Conservation (phyloP, 2,888 invertebrate species). For the Toxonevra muliebris region DNA sequence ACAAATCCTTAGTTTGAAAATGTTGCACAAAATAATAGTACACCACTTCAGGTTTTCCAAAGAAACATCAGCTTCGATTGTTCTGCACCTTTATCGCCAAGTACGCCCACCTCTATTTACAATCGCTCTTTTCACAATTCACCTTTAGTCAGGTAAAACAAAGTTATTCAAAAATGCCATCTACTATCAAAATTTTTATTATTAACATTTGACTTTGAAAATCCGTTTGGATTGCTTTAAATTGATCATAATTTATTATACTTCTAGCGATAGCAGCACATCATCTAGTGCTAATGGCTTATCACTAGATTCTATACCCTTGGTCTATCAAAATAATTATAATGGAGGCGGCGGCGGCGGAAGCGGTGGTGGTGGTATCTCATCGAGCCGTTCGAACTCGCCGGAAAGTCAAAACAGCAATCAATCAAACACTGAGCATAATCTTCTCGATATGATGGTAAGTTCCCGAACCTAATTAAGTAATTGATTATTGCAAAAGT, state of each 20-base stretch:
- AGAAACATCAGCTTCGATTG: constrained; percentile 66
- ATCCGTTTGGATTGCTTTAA: too few relatives aligned
- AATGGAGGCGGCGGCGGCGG: constrained; percentile 21
- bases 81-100: constrained; percentile 65
- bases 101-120: constrained; percentile 64
- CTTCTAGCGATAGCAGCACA: constrained; percentile 59
- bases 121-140: constrained; percentile 64
- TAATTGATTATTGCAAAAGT: too few relatives aligned
- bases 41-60: constrained; percentile 65
- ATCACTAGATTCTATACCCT: constrained; percentile 56
- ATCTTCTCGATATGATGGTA: constrained; percentile 62
- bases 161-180: constrained; percentile 2
- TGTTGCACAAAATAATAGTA: constrained; percentile 65
- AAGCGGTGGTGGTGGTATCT: constrained; percentile 41
- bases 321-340: constrained; percentile 52
- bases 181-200: too few relatives aligned
- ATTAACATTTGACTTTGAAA: too few relatives aligned
- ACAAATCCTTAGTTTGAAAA: constrained; percentile 61
- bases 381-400: constrained; percentile 62
- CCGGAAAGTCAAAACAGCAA: constrained; percentile 63
- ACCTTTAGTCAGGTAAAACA: constrained; percentile 62
- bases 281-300: constrained; percentile 58
- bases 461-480: constrained; percentile 27
- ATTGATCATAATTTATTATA: not conserved
- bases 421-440: constrained; percentile 58